Base-by-base conservation (phyloP, 2,113 vertebrate species). In the Channa maculata region DNA sequence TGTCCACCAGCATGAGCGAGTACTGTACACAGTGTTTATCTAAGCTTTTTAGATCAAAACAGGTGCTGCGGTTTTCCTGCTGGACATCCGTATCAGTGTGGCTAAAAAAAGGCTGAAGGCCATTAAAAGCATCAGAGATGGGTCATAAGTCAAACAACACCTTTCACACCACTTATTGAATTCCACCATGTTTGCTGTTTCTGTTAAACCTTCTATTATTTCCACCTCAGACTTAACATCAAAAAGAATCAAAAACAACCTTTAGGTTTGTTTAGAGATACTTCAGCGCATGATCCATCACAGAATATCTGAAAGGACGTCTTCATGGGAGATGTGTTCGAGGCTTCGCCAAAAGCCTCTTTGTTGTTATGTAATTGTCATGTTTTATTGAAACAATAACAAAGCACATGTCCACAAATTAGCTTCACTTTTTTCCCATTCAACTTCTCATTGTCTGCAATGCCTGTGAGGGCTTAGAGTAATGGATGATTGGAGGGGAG, bases 361-460 rank as follows among this genome's bases (percentile, higher is more conserved):
- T 90, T 91, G 88, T 90, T 88, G 88, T 91, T 84, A 88, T 91
- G 89, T 91, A 88, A 90, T 91, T 85, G 86, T 83, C 80, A 44
- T 89, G 86, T 91, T 87, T 86, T 87, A 89, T 87, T 91, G 91
- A 92, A 87, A 90, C 82, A 87, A 82, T 83, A 91, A 91, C 90
- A 92, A 91, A 91, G 90, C 89, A 66, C 85, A 89, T 88, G 90
- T 88, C 86, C 77, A 77, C 84, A 89, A 92, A 92, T 93, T 89
- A 92, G 91, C 89, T 80, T 91, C 82, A 76, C 80, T 87, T 86
- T 86, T 89, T 79, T 84, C 76, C 69, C 78, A 86, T 88, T 89
- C 84, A 90, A 78, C 82, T 80, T 79, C 80, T 83, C 85, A 88
- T 90, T 90, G 87, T 91, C 75, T 87, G 60, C 75, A 85, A 86